These are phyloP conservation scores for Drosophila sechellia DNA, from an alignment of 1,140 invertebrate species.

Conservation along the genomic window DNA sequence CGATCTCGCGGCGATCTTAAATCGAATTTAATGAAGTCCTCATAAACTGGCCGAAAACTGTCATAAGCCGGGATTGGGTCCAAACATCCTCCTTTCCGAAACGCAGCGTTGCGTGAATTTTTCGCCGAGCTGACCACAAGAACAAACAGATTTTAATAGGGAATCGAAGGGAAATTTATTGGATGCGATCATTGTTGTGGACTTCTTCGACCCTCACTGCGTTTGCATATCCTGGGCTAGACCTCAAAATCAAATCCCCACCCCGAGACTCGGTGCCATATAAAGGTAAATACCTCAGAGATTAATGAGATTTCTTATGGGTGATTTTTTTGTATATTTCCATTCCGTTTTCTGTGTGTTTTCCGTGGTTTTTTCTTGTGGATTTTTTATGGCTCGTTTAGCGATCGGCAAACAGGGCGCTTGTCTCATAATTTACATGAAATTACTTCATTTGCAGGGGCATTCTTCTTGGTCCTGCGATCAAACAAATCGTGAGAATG, in stretches of 20 bases:
- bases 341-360: constrained; percentile 8
- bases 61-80: constrained; percentile 16
- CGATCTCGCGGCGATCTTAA: constrained; percentile 58
- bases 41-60: constrained; percentile 53
- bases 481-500: constrained; percentile 50
- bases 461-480: constrained; percentile 11
- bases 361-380: constrained; percentile 20
- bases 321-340: constrained; percentile 34
- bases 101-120: constrained; percentile 69
- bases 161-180: constrained; percentile 69
- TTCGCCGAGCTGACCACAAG: constrained; percentile 54
- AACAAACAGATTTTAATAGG: constrained; percentile 56
- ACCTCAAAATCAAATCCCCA: not conserved
- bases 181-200: constrained; percentile 34
- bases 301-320: constrained; percentile 74
- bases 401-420: constrained; percentile 67
- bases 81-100: not conserved
- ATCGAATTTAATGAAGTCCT: constrained; percentile 76
- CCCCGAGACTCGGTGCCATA: not conserved
- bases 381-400: constrained; percentile 80
- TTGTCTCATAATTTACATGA: constrained; percentile 83
- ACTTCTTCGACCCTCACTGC: constrained; percentile 52
- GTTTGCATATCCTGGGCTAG: constrained; percentile 57
- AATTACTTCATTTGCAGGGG: constrained; percentile 76
- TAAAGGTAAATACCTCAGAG: constrained; percentile 66